phyloP scores from a whole-genome alignment of 2,888 invertebrate genomes.

The Archaeoteleia sp. region DNA sequence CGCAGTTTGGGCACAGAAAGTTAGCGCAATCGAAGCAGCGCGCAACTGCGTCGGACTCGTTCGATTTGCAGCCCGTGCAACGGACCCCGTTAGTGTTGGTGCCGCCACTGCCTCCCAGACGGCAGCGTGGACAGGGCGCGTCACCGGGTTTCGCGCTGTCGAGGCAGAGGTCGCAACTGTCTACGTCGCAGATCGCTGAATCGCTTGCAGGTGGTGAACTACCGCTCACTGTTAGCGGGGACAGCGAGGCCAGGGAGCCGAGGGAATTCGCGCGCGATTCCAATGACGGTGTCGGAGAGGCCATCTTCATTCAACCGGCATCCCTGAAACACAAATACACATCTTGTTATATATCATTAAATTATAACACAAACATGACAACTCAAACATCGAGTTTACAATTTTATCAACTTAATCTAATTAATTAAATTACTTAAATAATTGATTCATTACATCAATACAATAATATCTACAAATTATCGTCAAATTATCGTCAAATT shows the following conservation, averaged over 20 bases:
- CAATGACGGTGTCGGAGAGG: slow-evolving; percentile 93
- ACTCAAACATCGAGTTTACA: neutral
- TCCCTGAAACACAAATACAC: slow-evolving; percentile 81
- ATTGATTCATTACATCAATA: neutral
- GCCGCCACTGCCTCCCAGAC: slow-evolving; percentile 81
- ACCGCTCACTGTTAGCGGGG: slow-evolving; percentile 89
- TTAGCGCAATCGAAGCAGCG: slow-evolving; percentile 98
- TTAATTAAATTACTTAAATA: neutral
- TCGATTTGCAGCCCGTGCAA: slow-evolving; percentile 97
- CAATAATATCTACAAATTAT: neutral
- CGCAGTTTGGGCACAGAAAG: slow-evolving; percentile 97
- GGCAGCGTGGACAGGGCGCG: slow-evolving; percentile 72
- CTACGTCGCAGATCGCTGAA: slow-evolving; percentile 85
- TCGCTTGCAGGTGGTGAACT: slow-evolving; percentile 91
- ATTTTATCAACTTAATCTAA: neutral
- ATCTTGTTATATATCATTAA: slow-evolving; percentile 12
- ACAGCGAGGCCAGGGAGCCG: slow-evolving; percentile 84
- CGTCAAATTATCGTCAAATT: neutral
- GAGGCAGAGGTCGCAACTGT: slow-evolving; percentile 74
- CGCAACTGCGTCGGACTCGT: slow-evolving; percentile 94
- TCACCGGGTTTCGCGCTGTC: slow-evolving; percentile 70
- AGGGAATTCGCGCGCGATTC: slow-evolving; percentile 95
- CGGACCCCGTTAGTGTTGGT: slow-evolving; percentile 83
- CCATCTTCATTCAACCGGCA: slow-evolving; percentile 94
- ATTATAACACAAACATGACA: slow-evolving; percentile 4